Evolutionary conservation across 2,797 vertebrate species (phyloP).

Genomic region (Tapirus indicus): DNA sequence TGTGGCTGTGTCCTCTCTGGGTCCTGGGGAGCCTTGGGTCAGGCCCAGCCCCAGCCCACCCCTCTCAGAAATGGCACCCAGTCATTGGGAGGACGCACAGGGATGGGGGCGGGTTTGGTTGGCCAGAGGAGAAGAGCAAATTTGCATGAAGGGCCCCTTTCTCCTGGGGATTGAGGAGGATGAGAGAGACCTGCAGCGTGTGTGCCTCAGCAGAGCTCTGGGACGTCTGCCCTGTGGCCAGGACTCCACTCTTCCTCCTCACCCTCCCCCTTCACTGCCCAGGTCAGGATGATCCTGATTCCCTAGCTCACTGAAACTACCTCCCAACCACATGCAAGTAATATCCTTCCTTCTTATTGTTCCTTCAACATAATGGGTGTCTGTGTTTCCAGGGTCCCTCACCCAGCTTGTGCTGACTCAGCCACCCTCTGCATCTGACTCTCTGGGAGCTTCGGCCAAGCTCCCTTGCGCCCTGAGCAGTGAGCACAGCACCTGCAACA

Average conservation of each 20-base stretch:
- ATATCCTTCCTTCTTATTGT: not conserved
- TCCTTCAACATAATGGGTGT: not conserved
- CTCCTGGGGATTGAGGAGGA: not conserved
- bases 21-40: rapidly evolving
- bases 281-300: not conserved
- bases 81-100: rapidly evolving
- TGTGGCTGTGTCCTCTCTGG: not conserved
- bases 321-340: not conserved
- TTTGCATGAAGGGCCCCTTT: slow-evolving; percentile 33
- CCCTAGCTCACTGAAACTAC: no score
- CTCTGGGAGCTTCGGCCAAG: not conserved
- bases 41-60: no score
- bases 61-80: rapidly evolving
- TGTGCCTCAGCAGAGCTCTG: not conserved
- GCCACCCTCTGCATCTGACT: not conserved
- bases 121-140: not conserved
- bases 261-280: not conserved
- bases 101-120: no score
- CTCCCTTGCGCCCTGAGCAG: slow-evolving; percentile 23
- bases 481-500: not conserved
- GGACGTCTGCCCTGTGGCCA: not conserved
- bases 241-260: not conserved
- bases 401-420: slow-evolving; percentile 28
- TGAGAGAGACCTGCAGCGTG: rapidly evolving
- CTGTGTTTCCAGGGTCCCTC: not conserved